Percentiles rank a stretch among this genome's conserved stretches.
These are phyloP conservation scores for Pentamera pediparva DNA, from an alignment of 53 echinoderm and acorn worm species.

Conservation along the genomic window DNA sequence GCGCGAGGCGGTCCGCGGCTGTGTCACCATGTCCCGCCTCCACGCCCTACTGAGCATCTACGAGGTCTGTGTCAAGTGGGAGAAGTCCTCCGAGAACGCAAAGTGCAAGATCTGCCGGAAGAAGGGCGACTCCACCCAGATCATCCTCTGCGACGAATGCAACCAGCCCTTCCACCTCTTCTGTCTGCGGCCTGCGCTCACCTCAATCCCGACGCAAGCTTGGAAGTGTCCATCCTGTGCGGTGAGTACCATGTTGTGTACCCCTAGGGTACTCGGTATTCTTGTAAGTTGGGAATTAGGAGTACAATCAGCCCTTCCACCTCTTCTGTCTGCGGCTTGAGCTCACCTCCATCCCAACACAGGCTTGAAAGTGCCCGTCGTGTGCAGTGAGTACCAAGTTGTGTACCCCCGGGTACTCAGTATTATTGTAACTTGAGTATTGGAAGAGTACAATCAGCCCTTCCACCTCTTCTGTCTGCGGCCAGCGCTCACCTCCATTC, in stretches of 20 bases:
- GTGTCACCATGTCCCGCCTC: slow-evolving; percentile 63
- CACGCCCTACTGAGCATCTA: slow-evolving; percentile 77
- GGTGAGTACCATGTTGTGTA: slow-evolving; percentile 72
- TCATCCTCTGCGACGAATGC: slow-evolving; percentile 82
- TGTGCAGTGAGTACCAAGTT: slow-evolving; percentile 91
- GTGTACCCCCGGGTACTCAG: no score
- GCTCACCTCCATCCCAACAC: slow-evolving; percentile 48
- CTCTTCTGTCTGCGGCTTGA: slow-evolving; percentile 80
- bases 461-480: slow-evolving; percentile 87
- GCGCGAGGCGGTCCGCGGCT: slow-evolving; percentile 51
- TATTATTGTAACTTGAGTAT: no score
- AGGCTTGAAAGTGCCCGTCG: slow-evolving; percentile 91
- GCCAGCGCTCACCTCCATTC: slow-evolving; percentile 60
- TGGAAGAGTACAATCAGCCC: slow-evolving; percentile 92
- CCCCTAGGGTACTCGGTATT: no score
- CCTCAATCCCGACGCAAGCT: slow-evolving; percentile 53
- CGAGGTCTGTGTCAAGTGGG: slow-evolving; percentile 90
- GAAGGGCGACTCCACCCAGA: slow-evolving; percentile 71
- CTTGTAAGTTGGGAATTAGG: no score
- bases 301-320: slow-evolving; percentile 94
- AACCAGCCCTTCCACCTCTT: slow-evolving; percentile 92
- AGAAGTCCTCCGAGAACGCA: slow-evolving; percentile 86
- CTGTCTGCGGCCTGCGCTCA: slow-evolving; percentile 75
- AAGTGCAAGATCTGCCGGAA: slow-evolving; percentile 94
- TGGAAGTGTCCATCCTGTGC: slow-evolving; percentile 96